These are phyloP conservation scores for Diabrotica undecimpunctata DNA, from an alignment of 1,140 invertebrate genomes.

Conservation along the genomic window DNA sequence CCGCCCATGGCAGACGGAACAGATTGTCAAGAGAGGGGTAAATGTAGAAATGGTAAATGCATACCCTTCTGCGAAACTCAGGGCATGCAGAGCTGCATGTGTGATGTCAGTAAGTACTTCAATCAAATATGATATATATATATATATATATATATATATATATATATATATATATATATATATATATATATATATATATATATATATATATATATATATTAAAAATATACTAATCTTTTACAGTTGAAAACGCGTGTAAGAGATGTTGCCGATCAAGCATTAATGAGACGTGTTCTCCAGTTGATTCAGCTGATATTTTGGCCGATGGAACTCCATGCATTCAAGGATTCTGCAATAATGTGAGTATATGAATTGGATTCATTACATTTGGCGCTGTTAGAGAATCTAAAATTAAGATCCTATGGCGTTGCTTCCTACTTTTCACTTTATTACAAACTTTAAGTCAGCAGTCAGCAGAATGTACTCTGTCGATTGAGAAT, in stretches of 20 bases:
- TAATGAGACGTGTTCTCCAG: conserved; percentile 87
- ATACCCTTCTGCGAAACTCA: conserved; percentile 91
- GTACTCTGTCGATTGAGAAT: no score
- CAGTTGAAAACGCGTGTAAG: conserved; percentile 81
- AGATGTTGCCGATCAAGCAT: conserved; percentile 85
- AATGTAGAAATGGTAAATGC: conserved; percentile 81
- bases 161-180: no score
- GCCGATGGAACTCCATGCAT: conserved; percentile 93
- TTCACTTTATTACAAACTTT: no score
- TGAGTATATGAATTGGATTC: conserved; percentile 43
- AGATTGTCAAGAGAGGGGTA: conserved; percentile 81
- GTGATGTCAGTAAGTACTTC: conserved; percentile 75
- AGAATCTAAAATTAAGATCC: no score
- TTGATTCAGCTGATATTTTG: conserved; percentile 80
- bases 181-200: no score
- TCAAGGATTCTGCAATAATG: conserved; percentile 92
- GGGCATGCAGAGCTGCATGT: conserved; percentile 90
- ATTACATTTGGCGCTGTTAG: no score
- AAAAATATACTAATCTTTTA: conserved; percentile 33
- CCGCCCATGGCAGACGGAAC: conserved; percentile 85
- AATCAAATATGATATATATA: not conserved
- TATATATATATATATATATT: no score
- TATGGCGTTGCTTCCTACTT: no score
- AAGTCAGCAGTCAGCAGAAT: no score
- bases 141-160: no score